Evolutionary conservation across 2,888 invertebrate species (phyloP), one percentile per base, ranked within the genome.

Genomic region (Leptopilina myrica): DNA sequence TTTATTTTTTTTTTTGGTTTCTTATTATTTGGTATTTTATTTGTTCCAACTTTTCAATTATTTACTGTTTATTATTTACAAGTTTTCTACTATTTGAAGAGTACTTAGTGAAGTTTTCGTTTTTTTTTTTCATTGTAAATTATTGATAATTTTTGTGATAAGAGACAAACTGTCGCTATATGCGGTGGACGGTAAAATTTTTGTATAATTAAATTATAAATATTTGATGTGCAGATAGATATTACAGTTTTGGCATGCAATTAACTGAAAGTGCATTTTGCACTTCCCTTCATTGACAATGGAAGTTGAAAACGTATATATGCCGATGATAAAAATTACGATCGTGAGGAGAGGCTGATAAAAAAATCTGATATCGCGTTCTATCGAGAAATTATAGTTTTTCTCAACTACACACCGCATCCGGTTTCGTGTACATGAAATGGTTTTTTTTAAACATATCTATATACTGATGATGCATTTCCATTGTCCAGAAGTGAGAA

Each of bases 371-470:
- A 69, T 69, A 69, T 49, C 62, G 62, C 62, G 20, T 33, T 69
- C 49, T 26, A 69, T 69, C 49, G 5, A 53, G 49, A 67, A 67
- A 67, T 67, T 46, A 67, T 43, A 49, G 69, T 69, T 69, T 69
- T 69, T 69, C 49, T 49, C 20, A 26, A 69, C 46, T 69, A 49
- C 12, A 26, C 69, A 14, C 1, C 20, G 69, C 69, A 53, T 69
- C 69, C 69, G 20, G 69, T 69, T 69, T 69, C 69, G 53, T 69
- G 69, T 14, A 49, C 69, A 26, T 53, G 7, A 53, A 69, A 69
- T 69, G 69, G 69, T 69, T 69, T 69, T 69, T 53, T 69, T 69
- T 53, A 20, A 20, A 20, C 20, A 49, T 53, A 69, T 53, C 49
- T 33, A 69, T 69, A 14, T n/a, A 69, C 49, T 49, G 66, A n/a